Base-by-base conservation (phyloP, 2,113 vertebrate species). In the Eulacestoma nigropectus region DNA sequence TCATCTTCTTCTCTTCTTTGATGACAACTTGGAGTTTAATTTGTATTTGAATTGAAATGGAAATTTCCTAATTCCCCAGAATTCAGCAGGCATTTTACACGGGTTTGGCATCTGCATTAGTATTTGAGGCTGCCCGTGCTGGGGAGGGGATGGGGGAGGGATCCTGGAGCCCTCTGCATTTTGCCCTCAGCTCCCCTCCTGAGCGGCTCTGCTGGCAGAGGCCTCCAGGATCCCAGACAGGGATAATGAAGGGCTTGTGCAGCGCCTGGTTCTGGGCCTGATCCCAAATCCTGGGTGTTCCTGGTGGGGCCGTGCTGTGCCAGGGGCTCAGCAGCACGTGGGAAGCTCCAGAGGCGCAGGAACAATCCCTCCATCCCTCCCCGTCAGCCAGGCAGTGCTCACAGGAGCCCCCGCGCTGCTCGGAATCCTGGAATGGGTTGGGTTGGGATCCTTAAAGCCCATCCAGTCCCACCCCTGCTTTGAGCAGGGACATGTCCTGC, bases 11-110 rank as follows among this genome's bases (percentile, higher is more conserved):
- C 97, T 96, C 90, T 96, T 90, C 97, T 98, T 98, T 98, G 98
- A 98, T 98, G 97, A 97, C 97, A 98, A 97, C 97, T 97, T 95
- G 87, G 92, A 96, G 95, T 97, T 98, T 97, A 97, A 98, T 98
- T 98, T 98, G 98, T 98, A 87, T 98, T 95, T 97, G 96, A 98
- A 98, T 98, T 98, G 98, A 98, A 98, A 98, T 98, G 97, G 97
- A 98, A 97, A 98, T 98, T 97, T 97, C 91, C 90, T 95, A 87
- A 97, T 97, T 96, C 98, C 95, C 95, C 90, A 87, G 91, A 94
- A 87, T 77, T 79, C 81, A 67, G 56, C 42, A 4, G 68, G 78
- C 39, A 0, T 53, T 93, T 91, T 90, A 42, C 86, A 10, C 3
- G 19, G 63, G 4, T 78, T 72, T 72, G 93, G 89, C n/a, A 50